A percentile compares a stretch with the other conserved stretches of the same genome.
Conservation (phyloP, 2,888 invertebrate genomes). For the Oithona nana region DNA sequence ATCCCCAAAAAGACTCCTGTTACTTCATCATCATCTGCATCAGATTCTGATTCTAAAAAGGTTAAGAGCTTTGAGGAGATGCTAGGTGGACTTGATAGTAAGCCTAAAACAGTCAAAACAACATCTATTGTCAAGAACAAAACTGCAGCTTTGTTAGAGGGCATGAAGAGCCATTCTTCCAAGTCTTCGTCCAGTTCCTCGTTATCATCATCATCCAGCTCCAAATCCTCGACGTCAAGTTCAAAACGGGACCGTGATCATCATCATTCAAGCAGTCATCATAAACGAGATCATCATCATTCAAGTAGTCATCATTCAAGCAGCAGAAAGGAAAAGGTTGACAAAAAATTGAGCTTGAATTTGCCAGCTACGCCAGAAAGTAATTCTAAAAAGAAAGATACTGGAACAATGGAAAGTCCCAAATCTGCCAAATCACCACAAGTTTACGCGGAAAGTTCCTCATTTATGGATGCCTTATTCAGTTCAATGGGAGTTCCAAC, state of each 20-base stretch:
- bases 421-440: background rate
- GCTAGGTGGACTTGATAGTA: slow-evolving; percentile 7
- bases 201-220: background rate
- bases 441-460: slow-evolving; percentile 27
- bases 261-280: background rate
- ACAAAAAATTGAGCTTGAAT: background rate
- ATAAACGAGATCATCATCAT: background rate
- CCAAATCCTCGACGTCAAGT: background rate
- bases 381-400: background rate
- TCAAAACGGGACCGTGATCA: background rate
- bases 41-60: background rate
- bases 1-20: slow-evolving; percentile 18
- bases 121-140: slow-evolving; percentile 14
- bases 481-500: slow-evolving; percentile 22
- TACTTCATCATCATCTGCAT: slow-evolving; percentile 14
- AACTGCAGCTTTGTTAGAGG: slow-evolving; percentile 11
- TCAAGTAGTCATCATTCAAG: background rate
- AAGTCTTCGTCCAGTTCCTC: background rate
- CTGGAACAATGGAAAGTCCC: background rate
- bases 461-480: slow-evolving; percentile 30
- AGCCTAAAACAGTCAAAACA: slow-evolving; percentile 16
- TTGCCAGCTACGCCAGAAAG: background rate
- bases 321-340: background rate
- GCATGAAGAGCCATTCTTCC: background rate
- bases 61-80: slow-evolving; percentile 10